These are phyloP conservation scores for Lithophane socia DNA, from an alignment of 2,888 invertebrate species.

Conservation along the genomic window DNA sequence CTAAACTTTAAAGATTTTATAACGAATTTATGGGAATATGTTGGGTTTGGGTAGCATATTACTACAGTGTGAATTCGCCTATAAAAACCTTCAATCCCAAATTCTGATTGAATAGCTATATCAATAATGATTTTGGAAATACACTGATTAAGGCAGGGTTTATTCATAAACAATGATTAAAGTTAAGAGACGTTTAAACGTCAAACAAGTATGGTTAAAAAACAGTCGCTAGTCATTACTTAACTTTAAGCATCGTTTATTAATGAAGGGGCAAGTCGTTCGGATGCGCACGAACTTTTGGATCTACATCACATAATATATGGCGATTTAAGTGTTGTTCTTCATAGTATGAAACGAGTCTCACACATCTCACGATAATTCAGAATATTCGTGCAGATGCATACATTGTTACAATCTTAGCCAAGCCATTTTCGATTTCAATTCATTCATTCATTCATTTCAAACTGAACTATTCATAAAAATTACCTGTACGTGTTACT, in stretches of 20 bases:
- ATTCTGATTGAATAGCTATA: not conserved
- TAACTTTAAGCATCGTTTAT: too few relatives aligned
- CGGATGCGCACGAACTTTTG: not conserved
- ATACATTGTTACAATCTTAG: conserved; percentile 9
- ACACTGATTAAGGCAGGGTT: too few relatives aligned
- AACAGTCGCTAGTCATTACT: too few relatives aligned
- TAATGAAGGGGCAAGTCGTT: too few relatives aligned
- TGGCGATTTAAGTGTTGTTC: conserved; percentile 12
- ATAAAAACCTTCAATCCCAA: not conserved
- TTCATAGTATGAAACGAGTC: conserved; percentile 29
- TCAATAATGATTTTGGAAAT: not conserved
- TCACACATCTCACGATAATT: conserved; percentile 49
- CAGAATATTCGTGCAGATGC: conserved; percentile 41
- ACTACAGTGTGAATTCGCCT: not conserved
- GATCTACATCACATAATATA: conserved; percentile 15
- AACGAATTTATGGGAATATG: not conserved
- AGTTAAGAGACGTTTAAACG: too few relatives aligned
- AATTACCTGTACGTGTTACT: conserved; percentile 50
- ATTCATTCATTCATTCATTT: too few relatives aligned
- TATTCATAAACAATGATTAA: too few relatives aligned
- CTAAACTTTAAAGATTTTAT: conserved; percentile 23
- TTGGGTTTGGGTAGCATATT: not conserved
- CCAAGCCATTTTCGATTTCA: conserved; percentile 34
- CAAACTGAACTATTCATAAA: conserved; percentile 50
- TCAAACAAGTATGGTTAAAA: too few relatives aligned